A percentile compares a stretch with the other conserved stretches of the same genome.
Evolutionary conservation across 2,797 vertebrate genomes (phyloP).

Genomic region (Sebastes vulpes): DNA sequence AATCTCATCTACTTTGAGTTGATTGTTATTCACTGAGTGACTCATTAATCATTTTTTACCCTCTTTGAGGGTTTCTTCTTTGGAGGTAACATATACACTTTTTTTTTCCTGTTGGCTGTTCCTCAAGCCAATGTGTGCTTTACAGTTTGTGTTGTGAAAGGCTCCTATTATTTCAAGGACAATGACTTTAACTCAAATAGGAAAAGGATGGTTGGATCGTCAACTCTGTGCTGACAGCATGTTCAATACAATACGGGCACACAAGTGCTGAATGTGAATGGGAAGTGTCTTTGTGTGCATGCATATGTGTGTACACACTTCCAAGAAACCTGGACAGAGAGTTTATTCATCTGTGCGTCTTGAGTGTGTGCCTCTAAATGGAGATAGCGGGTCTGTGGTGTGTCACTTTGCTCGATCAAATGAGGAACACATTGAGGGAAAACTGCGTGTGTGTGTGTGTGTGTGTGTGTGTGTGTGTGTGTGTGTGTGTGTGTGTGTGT

Average conservation of each 20-base stretch:
- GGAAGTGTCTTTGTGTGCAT: conserved; percentile 25
- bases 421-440: conserved; percentile 81
- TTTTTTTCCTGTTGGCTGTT: neutral
- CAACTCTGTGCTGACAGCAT: conserved; percentile 25
- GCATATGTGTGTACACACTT: conserved; percentile 13
- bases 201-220: conserved; percentile 40
- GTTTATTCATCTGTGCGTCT: conserved; percentile 58
- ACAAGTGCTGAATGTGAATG: conserved; percentile 18
- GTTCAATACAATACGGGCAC: conserved; percentile 22
- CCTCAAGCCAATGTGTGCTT: conserved; percentile 31
- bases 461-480: conserved; percentile 7
- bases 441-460: conserved; percentile 18
- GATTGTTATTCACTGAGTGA: conserved; percentile 41
- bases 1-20: conserved; percentile 49
- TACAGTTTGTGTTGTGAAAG: conserved; percentile 42
- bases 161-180: conserved; percentile 42
- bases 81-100: conserved; percentile 27
- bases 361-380: conserved; percentile 54
- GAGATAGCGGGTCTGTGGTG: conserved; percentile 79
- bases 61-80: conserved; percentile 36
- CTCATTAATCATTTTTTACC: conserved; percentile 51
- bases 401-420: conserved; percentile 81
- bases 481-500: conserved; percentile 17
- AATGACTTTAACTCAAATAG: conserved; percentile 28
- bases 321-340: conserved; percentile 59